Conservation (phyloP, 2,797 vertebrate genomes). For the Anabas testudineus region DNA sequence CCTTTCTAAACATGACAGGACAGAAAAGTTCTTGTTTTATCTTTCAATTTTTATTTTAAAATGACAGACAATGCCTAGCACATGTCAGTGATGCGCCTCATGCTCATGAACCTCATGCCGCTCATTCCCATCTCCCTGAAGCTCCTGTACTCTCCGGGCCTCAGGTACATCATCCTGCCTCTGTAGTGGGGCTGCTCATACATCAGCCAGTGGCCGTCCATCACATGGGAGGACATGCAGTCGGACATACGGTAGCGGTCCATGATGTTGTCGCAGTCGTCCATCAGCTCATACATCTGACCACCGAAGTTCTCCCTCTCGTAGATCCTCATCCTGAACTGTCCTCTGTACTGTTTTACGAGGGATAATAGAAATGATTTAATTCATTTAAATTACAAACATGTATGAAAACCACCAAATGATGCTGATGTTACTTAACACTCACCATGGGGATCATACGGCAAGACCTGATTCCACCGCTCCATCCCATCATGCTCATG, state of each 20-base stretch:
- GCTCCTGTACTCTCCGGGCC: slow-evolving; percentile 76
- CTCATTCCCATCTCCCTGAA: slow-evolving; percentile 62
- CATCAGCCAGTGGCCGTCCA: slow-evolving; percentile 76
- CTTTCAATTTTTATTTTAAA: too few species aligned
- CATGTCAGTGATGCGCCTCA: slow-evolving; percentile 59
- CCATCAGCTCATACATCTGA: slow-evolving; percentile 64
- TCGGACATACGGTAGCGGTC: slow-evolving; percentile 72
- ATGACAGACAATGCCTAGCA: too few species aligned
- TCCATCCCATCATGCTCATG: slow-evolving; percentile 75
- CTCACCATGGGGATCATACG: slow-evolving; percentile 76
- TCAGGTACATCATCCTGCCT: slow-evolving; percentile 75
- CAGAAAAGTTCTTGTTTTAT: too few species aligned
- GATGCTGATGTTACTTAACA: neutral
- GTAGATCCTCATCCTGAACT: slow-evolving; percentile 66
- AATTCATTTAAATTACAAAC: too few species aligned
- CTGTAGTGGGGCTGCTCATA: slow-evolving; percentile 71
- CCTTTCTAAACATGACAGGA: too few species aligned
- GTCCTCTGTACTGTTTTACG: slow-evolving; percentile 55
- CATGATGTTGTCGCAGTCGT: slow-evolving; percentile 72
- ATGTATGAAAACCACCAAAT: too few species aligned
- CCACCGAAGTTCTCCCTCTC: slow-evolving; percentile 75
- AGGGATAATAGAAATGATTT: neutral
- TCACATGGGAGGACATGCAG: slow-evolving; percentile 71
- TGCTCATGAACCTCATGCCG: slow-evolving; percentile 65
- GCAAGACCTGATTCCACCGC: slow-evolving; percentile 70